These are phyloP conservation scores for Ips typographus DNA, from an alignment of 1,140 invertebrate genomes.

Conservation along the genomic window DNA sequence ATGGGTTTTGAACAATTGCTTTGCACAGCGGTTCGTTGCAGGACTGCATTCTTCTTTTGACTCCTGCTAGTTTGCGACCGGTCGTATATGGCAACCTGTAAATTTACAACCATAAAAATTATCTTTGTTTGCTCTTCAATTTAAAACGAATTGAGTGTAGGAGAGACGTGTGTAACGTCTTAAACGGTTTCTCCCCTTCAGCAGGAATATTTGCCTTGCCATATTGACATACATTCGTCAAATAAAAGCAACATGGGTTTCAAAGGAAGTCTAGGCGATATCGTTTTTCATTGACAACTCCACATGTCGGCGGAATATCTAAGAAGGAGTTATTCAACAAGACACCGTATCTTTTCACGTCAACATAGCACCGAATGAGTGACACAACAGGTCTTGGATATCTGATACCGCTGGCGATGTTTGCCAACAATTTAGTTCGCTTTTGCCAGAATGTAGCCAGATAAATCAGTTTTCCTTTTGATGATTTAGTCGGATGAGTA, in stretches of 20 bases:
- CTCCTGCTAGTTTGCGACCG: constrained; percentile 36
- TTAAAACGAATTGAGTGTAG: too few species aligned
- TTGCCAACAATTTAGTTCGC: constrained; percentile 17
- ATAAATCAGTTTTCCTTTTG: constrained; percentile 12
- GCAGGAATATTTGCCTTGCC: neutral
- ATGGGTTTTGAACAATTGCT: constrained; percentile 54
- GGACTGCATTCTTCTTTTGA: constrained; percentile 42
- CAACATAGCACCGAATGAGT: constrained; percentile 8
- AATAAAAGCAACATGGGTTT: constrained; percentile 2
- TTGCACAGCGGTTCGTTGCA: constrained; percentile 57
- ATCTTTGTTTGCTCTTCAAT: too few species aligned
- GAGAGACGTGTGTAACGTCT: too few species aligned
- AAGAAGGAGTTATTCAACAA: constrained; percentile 14
- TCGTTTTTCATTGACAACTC: constrained; percentile 17
- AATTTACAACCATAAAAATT: constrained; percentile 1
- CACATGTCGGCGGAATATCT: constrained; percentile 17
- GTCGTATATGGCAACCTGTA: constrained; percentile 46
- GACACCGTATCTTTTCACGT: constrained; percentile 24
- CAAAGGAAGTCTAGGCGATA: constrained; percentile 5
- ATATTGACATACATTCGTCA: neutral
- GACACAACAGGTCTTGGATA: constrained; percentile 19
- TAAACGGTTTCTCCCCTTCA: neutral
- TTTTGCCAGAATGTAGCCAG: constrained; percentile 7
- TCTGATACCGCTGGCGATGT: constrained; percentile 7
- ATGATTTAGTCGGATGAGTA: neutral